Base-by-base conservation (phyloP, 2,113 vertebrate species). In the Neolamprologus brichardi region DNA sequence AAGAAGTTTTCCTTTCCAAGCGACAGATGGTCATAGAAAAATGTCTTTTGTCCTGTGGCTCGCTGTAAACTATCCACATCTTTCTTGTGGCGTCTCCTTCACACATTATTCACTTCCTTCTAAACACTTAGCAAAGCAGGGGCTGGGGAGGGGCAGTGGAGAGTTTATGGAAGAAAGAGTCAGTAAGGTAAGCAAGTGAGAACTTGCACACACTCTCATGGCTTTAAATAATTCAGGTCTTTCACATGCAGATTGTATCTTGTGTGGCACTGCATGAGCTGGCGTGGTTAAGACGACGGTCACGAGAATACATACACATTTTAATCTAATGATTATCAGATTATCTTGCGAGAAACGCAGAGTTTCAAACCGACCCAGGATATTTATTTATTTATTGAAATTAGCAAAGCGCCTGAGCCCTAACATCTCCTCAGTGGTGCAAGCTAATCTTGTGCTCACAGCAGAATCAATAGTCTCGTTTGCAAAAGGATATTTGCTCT, bases 191-290 rank as follows among this genome's bases (percentile, higher is more conserved):
- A 90, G 86, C 85, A 91, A 85, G 92, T 92, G 87, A 8, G 51
- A 93, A 92, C 92, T 64, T 87, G 85, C 87, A 78, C 60, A 28
- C 41, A 23, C 87, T 85, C 86, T 84, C 70, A 10, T 83, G 34
- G 86, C 62, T 77, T 88, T 95, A 88, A 95, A 95, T 95, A 90
- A 94, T 94, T 95, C 85, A 88, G 88, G 18, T 18, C 58, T 84
- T 85, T 83, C 84, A 75, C 91, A 86, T 79, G 87, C 52, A 1
- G 41, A 84, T 85, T 88, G 60, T 80, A 72, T 85, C 70, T 34
- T 49, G 85, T 7, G 32, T 64, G 82, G 34, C 15, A 17, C 51
- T 56, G 18, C 18, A 32, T 46, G 62, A 87, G 81, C 77, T 81
- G 52, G 79, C 79, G 37, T 52, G 25, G 49, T 20, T 25, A 23